Evolutionary conservation across 2,888 invertebrate genomes (phyloP).

Genomic region (Linnaemya vulpina): DNA sequence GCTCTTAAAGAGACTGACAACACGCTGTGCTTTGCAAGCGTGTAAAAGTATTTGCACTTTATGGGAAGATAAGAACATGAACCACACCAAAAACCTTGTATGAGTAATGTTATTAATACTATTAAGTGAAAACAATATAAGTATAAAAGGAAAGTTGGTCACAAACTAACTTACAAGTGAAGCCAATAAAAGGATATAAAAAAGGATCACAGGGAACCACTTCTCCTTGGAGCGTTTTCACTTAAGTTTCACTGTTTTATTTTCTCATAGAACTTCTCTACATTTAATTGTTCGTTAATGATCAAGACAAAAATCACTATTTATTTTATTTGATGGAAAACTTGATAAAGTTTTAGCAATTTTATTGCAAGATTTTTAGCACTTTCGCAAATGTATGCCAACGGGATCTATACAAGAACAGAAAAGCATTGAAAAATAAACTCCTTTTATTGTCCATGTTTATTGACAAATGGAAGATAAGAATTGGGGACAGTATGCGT

Average conservation of each 20-base stretch:
- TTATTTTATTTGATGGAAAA: constrained; percentile 54
- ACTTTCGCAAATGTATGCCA: too few species aligned
- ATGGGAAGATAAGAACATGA: too few species aligned
- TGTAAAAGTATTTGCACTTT: too few species aligned
- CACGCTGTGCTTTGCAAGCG: too few species aligned
- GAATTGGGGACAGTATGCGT: not conserved
- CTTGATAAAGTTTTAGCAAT: constrained; percentile 49
- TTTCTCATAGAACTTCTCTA: constrained; percentile 57
- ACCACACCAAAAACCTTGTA: too few species aligned
- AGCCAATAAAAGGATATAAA: too few species aligned
- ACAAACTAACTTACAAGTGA: too few species aligned
- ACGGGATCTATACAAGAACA: not conserved
- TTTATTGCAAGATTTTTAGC: constrained; percentile 7
- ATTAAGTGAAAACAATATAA: too few species aligned
- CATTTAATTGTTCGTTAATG: constrained; percentile 70
- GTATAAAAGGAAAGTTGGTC: too few species aligned
- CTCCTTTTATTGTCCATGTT: not conserved
- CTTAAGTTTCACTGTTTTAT: constrained; percentile 40
- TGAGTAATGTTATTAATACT: too few species aligned
- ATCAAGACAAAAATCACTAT: constrained; percentile 60
- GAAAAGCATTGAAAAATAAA: not conserved
- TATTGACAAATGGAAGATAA: not conserved
- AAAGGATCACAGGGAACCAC: not conserved
- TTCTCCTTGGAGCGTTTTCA: constrained; percentile 9
- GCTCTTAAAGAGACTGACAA: too few species aligned